These are phyloP conservation scores for Lerema accius DNA, from an alignment of 1,140 invertebrate genomes.

Conservation along the genomic window DNA sequence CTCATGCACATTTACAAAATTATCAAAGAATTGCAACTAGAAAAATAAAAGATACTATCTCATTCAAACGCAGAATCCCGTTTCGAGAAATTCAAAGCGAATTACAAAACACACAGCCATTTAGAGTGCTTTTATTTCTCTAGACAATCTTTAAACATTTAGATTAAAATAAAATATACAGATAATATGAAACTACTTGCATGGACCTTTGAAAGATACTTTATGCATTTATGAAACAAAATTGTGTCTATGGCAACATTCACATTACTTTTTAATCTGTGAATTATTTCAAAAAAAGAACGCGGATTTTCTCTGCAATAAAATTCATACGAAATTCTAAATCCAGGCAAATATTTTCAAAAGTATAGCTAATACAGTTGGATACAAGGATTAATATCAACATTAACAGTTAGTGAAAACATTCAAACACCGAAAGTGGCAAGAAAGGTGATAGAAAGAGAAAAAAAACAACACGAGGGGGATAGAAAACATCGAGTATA, in stretches of 20 bases:
- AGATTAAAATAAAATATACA: constrained; percentile 40
- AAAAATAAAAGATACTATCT: constrained; percentile 38
- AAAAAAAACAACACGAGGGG: constrained; percentile 74
- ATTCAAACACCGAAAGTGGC: constrained; percentile 78
- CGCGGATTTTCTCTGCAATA: too few species aligned
- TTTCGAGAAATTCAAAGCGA: constrained; percentile 21
- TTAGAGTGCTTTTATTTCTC: constrained; percentile 31
- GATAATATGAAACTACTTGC: constrained; percentile 29
- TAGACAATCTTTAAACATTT: constrained; percentile 40
- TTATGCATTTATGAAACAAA: constrained; percentile 5
- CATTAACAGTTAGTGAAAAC: constrained; percentile 82
- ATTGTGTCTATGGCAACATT: constrained; percentile 16
- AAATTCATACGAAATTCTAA: not conserved
- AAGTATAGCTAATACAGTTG: constrained; percentile 52
- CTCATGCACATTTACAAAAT: constrained; percentile 74
- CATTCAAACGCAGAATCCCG: constrained; percentile 10
- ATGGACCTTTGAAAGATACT: constrained; percentile 15
- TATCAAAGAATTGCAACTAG: constrained; percentile 52
- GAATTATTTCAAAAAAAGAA: not conserved
- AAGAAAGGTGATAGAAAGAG: constrained; percentile 78
- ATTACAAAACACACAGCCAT: constrained; percentile 15
- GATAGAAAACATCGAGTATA: constrained; percentile 72
- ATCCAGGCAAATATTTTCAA: constrained; percentile 42
- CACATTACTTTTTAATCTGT: not conserved
- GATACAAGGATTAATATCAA: constrained; percentile 69